A percentile compares a stretch with the other conserved stretches of the same genome.
These are phyloP conservation scores for Idaea dimidiata DNA, from an alignment of 2,888 invertebrate genomes.

Conservation along the genomic window DNA sequence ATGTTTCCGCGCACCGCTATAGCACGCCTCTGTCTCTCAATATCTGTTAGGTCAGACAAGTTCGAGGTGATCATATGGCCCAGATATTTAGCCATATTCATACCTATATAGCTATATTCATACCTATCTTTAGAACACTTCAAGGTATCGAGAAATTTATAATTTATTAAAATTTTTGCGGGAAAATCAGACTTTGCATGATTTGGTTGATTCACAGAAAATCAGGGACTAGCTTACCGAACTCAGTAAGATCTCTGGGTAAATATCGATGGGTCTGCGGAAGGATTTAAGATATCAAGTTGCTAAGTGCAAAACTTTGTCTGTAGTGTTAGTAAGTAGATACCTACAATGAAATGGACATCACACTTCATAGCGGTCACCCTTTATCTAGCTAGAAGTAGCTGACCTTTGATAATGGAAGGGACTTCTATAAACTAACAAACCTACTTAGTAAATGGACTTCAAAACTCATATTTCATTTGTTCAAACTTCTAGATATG, in stretches of 20 bases:
- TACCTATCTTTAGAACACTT: constrained; percentile 40
- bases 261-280: not conserved
- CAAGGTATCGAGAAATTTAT: constrained; percentile 3
- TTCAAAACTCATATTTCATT: not conserved
- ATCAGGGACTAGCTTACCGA: not conserved
- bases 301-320: not conserved
- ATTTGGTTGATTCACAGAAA: not conserved
- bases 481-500: not conserved
- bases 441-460: not conserved
- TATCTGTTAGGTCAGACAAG: too few species aligned
- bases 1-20: too few species aligned
- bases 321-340: not conserved
- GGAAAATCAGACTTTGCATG: not conserved
- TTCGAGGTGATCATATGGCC: too few species aligned
- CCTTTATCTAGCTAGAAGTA: not conserved
- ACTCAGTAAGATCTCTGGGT: not conserved
- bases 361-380: not conserved
- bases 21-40: too few species aligned
- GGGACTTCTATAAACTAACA: not conserved
- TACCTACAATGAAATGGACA: not conserved
- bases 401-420: too few species aligned
- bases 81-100: too few species aligned
- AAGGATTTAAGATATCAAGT: not conserved
- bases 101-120: too few species aligned
- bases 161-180: constrained; percentile 13